phyloP scores from a whole-genome alignment of 2,888 invertebrate species.

The Lamellibrachia satsuma region DNA sequence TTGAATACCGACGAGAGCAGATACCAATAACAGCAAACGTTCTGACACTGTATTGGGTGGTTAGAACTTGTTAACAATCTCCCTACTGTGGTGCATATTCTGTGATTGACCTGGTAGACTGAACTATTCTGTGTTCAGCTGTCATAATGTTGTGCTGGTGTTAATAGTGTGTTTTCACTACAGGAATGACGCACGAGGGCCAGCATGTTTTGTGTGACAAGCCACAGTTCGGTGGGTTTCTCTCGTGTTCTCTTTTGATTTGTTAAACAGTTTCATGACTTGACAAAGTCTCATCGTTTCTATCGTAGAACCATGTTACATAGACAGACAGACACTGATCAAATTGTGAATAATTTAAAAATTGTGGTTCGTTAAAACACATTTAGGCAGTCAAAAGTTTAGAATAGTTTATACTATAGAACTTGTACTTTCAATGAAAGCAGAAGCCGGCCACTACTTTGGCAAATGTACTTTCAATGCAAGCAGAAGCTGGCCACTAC shows the following conservation, averaged over 20 bases:
- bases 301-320: too few species aligned
- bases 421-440: too few species aligned
- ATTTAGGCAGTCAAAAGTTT: too few species aligned
- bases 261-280: not conserved
- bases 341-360: too few species aligned
- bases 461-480: not conserved
- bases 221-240: not conserved
- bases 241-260: not conserved
- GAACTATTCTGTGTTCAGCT: not conserved
- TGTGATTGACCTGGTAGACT: not conserved
- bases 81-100: not conserved
- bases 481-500: too few species aligned
- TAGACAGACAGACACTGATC: too few species aligned
- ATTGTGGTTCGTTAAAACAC: too few species aligned
- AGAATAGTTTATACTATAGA: too few species aligned
- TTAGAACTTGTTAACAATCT: not conserved
- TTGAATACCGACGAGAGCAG: not conserved
- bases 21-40: too few species aligned
- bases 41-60: not conserved
- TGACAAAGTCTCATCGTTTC: not conserved
- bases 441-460: too few species aligned
- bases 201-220: not conserved
- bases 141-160: not conserved
- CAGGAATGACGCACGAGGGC: not conserved
- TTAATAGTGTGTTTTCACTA: not conserved